Evolutionary conservation across 1,140 invertebrate genomes (phyloP).

Genomic region (Zaprionus vittiger): DNA sequence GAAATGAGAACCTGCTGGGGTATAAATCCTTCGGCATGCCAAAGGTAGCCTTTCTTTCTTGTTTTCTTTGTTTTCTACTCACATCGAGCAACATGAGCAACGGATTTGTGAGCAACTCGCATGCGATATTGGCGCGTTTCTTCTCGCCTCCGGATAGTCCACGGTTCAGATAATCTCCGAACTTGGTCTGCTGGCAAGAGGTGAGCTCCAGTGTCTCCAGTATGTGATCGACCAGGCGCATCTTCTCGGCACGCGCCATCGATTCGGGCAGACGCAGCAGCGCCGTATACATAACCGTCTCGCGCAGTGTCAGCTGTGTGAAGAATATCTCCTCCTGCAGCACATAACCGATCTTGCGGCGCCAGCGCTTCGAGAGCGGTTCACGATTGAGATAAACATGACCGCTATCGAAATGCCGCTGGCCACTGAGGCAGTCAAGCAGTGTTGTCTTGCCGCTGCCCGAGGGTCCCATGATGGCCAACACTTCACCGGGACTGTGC

Average conservation of each 20-base stretch:
- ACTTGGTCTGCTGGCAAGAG: conserved; percentile 92
- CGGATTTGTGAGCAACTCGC: conserved; percentile 94
- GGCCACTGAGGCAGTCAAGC: conserved; percentile 90
- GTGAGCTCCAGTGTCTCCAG: conserved; percentile 91
- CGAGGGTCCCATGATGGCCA: conserved; percentile 94
- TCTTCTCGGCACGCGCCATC: conserved; percentile 90
- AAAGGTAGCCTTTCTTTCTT: too few relatives aligned
- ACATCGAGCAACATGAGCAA: conserved; percentile 93
- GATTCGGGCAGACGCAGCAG: conserved; percentile 90
- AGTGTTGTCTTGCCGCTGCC: conserved; percentile 93
- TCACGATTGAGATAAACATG: conserved; percentile 91
- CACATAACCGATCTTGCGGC: conserved; percentile 92
- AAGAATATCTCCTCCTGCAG: conserved; percentile 95
- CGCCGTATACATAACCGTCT: conserved; percentile 91
- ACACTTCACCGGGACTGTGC: conserved; percentile 88
- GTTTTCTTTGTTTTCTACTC: conserved; percentile 82
- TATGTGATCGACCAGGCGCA: conserved; percentile 92
- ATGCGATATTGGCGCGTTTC: conserved; percentile 94
- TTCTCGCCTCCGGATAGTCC: conserved; percentile 94
- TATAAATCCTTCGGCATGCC: too few relatives aligned
- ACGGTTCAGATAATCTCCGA: conserved; percentile 91
- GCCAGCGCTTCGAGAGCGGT: conserved; percentile 90
- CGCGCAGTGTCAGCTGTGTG: conserved; percentile 91
- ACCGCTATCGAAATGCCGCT: conserved; percentile 88
- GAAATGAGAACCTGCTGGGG: too few relatives aligned